phyloP scores from a whole-genome alignment of 2,113 vertebrate genomes.

The Machaerirhynchus nigripectus region DNA sequence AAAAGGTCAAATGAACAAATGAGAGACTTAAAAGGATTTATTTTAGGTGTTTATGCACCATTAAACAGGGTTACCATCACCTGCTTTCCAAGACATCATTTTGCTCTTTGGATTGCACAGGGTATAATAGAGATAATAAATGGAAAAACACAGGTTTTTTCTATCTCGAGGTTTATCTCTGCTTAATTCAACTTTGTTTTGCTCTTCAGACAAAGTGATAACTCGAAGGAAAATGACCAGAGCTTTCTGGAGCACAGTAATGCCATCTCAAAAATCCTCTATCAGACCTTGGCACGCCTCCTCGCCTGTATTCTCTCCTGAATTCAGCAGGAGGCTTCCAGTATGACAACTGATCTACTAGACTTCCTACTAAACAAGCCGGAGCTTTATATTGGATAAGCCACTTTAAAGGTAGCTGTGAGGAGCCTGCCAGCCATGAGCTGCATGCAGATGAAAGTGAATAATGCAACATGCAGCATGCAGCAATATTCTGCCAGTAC shows the following conservation, averaged over 20 bases:
- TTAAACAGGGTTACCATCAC: not conserved
- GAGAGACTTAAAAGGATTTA: not conserved
- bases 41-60: not conserved
- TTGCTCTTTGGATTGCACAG: not conserved
- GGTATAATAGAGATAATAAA: not conserved
- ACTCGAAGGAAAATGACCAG: slow-evolving; percentile 30
- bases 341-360: slow-evolving; percentile 59
- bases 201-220: not conserved
- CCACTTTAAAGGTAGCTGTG: slow-evolving; percentile 64
- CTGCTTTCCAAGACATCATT: not conserved
- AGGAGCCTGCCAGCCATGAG: slow-evolving; percentile 63
- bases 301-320: slow-evolving; percentile 41
- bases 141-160: not conserved
- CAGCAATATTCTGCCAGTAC: slow-evolving; percentile 59
- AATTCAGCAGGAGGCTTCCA: slow-evolving; percentile 61
- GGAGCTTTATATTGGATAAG: slow-evolving; percentile 54
- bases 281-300: not conserved
- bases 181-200: not conserved
- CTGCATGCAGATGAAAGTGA: slow-evolving; percentile 74
- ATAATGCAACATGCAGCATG: slow-evolving; percentile 71
- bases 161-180: not conserved
- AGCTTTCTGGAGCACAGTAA: not conserved
- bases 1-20: not conserved
- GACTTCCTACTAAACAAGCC: slow-evolving; percentile 59
- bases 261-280: not conserved